Conservation (phyloP, 1,140 invertebrate species). For the Aphelinus certus region DNA sequence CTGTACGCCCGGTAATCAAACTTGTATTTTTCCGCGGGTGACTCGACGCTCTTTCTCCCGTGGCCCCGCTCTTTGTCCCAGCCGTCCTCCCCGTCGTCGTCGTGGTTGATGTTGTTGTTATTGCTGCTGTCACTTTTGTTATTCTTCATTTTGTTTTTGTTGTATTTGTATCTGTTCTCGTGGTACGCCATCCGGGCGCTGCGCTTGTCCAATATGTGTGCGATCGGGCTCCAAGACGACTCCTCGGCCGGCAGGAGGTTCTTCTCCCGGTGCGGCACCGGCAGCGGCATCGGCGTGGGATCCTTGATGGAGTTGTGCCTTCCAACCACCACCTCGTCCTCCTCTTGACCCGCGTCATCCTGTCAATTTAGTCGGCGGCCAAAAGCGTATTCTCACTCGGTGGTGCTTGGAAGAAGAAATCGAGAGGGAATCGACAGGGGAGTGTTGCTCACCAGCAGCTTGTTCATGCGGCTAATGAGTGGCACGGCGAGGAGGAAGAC, state of each 20-base stretch:
- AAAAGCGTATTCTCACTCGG: too few species aligned
- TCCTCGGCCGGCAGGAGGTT: conserved; percentile 27
- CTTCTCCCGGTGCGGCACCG: conserved; percentile 49
- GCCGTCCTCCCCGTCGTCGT: conserved; percentile 24
- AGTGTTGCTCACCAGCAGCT: conserved; percentile 52
- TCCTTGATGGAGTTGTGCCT: conserved; percentile 11
- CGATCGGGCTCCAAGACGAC: conserved; percentile 46
- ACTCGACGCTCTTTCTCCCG: background rate
- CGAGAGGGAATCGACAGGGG: too few species aligned
- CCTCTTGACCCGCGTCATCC: background rate
- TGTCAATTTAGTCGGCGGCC: background rate
- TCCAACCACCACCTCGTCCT: background rate
- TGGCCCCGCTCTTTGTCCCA: background rate
- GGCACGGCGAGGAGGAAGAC: conserved; percentile 54
- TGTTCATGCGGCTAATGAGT: conserved; percentile 50
- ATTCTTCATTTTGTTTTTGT: too few species aligned
- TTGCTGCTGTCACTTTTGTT: too few species aligned
- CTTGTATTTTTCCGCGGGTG: too few species aligned
- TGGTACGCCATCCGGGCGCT: too few species aligned
- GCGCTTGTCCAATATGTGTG: background rate
- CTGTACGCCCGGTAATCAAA: conserved; percentile 55
- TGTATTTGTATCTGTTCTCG: too few species aligned
- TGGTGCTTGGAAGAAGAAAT: too few species aligned
- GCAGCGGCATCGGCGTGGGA: conserved; percentile 15
- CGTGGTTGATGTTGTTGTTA: too few species aligned